These are phyloP conservation scores for Pseudochaenichthys georgianus DNA, from an alignment of 2,797 vertebrate genomes.

Conservation along the genomic window DNA sequence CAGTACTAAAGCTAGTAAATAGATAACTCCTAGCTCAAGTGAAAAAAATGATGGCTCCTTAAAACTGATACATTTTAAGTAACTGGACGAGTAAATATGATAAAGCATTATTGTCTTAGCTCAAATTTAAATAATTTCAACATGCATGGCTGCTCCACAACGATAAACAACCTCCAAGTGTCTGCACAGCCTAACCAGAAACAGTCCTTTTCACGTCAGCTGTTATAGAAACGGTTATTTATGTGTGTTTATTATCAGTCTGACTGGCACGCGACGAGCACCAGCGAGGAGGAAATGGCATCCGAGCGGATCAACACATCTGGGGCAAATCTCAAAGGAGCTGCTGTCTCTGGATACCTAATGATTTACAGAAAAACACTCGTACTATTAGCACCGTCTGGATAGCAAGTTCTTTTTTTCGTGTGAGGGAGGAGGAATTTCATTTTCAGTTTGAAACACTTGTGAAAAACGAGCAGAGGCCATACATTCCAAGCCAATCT, in stretches of 20 bases:
- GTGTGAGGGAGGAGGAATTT: conserved; percentile 40
- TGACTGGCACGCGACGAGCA: conserved; percentile 51
- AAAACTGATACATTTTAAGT: background rate
- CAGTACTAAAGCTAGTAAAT: background rate
- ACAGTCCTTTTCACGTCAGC: conserved; percentile 58
- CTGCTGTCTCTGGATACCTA: conserved; percentile 64
- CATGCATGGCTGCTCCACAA: background rate
- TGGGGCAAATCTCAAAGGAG: conserved; percentile 69
- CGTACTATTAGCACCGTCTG: conserved; percentile 31
- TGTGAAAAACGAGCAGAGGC: conserved; percentile 72
- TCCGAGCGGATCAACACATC: conserved; percentile 79
- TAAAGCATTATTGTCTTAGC: too few relatives aligned
- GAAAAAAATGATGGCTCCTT: background rate
- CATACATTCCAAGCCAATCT: conserved; percentile 82
- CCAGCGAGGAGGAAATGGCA: conserved; percentile 46
- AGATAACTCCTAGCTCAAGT: conserved; percentile 21
- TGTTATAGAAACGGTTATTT: conserved; percentile 63
- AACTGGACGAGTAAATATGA: background rate
- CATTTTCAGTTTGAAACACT: conserved; percentile 70
- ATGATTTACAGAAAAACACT: conserved; percentile 57
- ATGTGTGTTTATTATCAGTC: conserved; percentile 55
- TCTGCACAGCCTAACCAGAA: conserved; percentile 18
- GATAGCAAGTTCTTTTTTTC: background rate
- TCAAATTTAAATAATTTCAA: background rate
- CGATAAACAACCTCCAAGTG: conserved; percentile 12